Evolutionary conservation across 2,797 vertebrate species (phyloP).

Genomic region (Bufotes viridis): DNA sequence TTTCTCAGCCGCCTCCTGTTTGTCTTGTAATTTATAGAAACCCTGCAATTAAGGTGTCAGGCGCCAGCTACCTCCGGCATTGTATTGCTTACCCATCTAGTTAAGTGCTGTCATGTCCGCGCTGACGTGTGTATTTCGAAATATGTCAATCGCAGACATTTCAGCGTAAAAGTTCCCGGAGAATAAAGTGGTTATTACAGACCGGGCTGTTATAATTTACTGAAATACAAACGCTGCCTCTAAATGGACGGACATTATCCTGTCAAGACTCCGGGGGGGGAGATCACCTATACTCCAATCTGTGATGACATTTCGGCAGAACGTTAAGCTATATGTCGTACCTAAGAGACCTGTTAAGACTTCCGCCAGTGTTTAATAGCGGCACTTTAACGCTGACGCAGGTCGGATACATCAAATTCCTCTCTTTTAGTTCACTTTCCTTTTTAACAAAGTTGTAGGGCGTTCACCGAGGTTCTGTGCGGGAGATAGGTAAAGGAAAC

Average conservation of each 20-base stretch:
- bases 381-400: slow-evolving; percentile 36
- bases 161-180: slow-evolving; percentile 52
- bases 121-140: slow-evolving; percentile 53
- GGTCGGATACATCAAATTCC: slow-evolving; percentile 28
- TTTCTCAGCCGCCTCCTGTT: slow-evolving; percentile 42
- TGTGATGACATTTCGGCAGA: slow-evolving; percentile 51
- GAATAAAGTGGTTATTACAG: slow-evolving; percentile 59
- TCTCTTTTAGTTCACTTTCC: slow-evolving; percentile 42
- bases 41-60: slow-evolving; percentile 54
- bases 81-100: slow-evolving; percentile 55
- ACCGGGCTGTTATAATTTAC: slow-evolving; percentile 61
- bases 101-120: slow-evolving; percentile 62
- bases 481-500: background rate
- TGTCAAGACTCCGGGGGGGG: slow-evolving; percentile 53
- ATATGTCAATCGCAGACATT: slow-evolving; percentile 58
- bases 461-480: slow-evolving; percentile 3
- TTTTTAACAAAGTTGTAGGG: slow-evolving; percentile 25
- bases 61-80: slow-evolving; percentile 39
- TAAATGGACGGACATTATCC: slow-evolving; percentile 61
- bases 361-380: slow-evolving; percentile 49
- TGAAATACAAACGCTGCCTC: slow-evolving; percentile 59
- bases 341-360: slow-evolving; percentile 58
- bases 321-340: slow-evolving; percentile 53
- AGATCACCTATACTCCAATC: slow-evolving; percentile 60
- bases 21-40: slow-evolving; percentile 51